Conservation (phyloP, 2,888 invertebrate species). For the Fragum fragum region DNA sequence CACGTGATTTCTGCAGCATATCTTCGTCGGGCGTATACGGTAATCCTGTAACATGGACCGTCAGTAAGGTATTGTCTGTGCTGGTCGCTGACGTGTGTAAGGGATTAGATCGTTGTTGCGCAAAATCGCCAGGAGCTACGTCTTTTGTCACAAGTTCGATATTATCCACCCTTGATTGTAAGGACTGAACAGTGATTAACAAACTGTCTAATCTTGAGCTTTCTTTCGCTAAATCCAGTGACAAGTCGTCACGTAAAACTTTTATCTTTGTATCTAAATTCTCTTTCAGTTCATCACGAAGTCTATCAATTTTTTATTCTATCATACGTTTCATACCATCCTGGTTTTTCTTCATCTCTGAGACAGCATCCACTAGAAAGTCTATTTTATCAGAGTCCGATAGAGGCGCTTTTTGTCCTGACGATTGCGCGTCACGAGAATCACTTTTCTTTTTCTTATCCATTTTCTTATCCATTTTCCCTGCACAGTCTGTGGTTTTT, state of each 20-base stretch:
- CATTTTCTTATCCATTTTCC: not conserved
- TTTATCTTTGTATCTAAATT: slow-evolving; percentile 18
- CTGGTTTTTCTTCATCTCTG: slow-evolving; percentile 23
- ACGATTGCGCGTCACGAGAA: no score
- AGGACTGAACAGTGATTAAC: slow-evolving; percentile 35
- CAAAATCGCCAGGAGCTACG: not conserved
- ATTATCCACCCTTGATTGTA: slow-evolving; percentile 12
- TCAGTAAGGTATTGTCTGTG: slow-evolving; percentile 14
- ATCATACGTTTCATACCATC: slow-evolving; percentile 29
- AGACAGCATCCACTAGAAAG: not conserved
- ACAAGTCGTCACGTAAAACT: slow-evolving; percentile 27
- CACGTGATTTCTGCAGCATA: slow-evolving; percentile 14
- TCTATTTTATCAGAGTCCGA: slow-evolving; percentile 33
- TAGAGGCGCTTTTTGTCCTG: not conserved
- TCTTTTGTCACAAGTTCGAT: slow-evolving; percentile 19
- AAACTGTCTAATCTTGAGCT: slow-evolving; percentile 17
- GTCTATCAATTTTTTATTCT: slow-evolving; percentile 29
- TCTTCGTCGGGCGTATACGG: slow-evolving; percentile 4
- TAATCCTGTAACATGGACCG: slow-evolving; percentile 17
- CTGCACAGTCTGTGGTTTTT: not conserved
- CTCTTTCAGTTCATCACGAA: slow-evolving; percentile 16
- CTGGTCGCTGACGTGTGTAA: not conserved
- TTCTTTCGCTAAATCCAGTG: slow-evolving; percentile 18
- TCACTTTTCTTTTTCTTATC: not conserved
- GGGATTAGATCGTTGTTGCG: not conserved